These are phyloP conservation scores for Sarcophaga caerulescens DNA, from an alignment of 2,888 invertebrate species.

Conservation along the genomic window DNA sequence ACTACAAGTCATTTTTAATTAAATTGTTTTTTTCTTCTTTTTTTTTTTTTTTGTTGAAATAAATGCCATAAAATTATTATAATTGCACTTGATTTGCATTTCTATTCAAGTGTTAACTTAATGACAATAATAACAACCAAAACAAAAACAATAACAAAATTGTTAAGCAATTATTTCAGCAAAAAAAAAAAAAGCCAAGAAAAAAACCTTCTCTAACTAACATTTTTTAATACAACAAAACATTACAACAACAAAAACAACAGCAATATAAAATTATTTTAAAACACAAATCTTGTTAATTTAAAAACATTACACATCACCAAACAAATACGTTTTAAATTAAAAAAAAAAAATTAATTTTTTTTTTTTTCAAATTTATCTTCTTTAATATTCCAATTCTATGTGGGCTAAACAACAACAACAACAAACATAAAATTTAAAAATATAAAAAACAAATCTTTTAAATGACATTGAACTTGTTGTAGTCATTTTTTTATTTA, in stretches of 20 bases:
- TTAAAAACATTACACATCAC: slow-evolving; percentile 45
- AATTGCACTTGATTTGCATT: slow-evolving; percentile 65
- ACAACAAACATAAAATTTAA: background rate
- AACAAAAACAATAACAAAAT: slow-evolving; percentile 14
- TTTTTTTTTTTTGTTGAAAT: background rate
- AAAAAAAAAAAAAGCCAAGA: background rate
- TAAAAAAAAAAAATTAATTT: background rate
- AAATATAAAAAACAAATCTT: slow-evolving; percentile 37
- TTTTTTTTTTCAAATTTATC: slow-evolving; percentile 24
- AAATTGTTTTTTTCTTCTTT: no score
- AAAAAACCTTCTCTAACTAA: slow-evolving; percentile 26
- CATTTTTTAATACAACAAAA: background rate
- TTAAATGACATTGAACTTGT: slow-evolving; percentile 68
- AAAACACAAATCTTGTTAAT: slow-evolving; percentile 33
- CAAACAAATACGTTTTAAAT: slow-evolving; percentile 16
- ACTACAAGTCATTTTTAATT: slow-evolving; percentile 44
- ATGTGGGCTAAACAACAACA: slow-evolving; percentile 54
- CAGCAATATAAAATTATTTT: background rate
- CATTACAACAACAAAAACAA: background rate
- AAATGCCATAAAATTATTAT: slow-evolving; percentile 67
- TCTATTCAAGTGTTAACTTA: slow-evolving; percentile 56
- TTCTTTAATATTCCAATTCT: slow-evolving; percentile 45
- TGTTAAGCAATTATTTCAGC: slow-evolving; percentile 53
- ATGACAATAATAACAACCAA: slow-evolving; percentile 43
- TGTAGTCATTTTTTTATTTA: slow-evolving; percentile 43